Evolutionary conservation across 2,113 vertebrate genomes (phyloP).

Genomic region (Apus apus): DNA sequence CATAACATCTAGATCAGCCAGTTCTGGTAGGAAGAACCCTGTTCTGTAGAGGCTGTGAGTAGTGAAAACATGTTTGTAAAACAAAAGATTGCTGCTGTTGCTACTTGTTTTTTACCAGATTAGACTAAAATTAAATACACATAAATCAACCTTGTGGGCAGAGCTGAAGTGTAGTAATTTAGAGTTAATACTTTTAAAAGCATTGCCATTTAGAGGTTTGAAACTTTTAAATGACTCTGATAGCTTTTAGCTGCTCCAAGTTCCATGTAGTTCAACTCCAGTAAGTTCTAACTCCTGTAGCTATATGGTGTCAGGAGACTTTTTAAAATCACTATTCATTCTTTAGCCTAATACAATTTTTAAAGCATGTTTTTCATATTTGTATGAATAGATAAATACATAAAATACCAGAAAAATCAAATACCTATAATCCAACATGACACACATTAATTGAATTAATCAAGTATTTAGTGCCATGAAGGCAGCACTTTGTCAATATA

Average conservation of each 20-base stretch:
- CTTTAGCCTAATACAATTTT: not conserved
- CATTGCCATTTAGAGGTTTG: not conserved
- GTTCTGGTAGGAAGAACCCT: not conserved
- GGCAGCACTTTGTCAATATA: not conserved
- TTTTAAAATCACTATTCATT: not conserved
- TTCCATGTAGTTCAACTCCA: not conserved
- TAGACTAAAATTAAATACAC: not conserved
- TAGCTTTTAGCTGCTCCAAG: not conserved
- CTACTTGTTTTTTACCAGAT: slow-evolving; percentile 10
- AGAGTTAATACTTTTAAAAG: slow-evolving; percentile 25
- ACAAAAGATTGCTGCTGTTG: slow-evolving; percentile 4
- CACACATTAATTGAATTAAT: not conserved
- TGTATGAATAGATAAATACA: not conserved
- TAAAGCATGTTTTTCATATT: not conserved
- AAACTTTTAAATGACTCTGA: not conserved
- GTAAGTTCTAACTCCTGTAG: not conserved
- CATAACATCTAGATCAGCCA: not conserved
- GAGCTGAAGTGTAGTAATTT: not conserved
- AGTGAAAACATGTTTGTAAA: not conserved
- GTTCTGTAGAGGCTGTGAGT: not conserved
- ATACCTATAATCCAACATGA: not conserved
- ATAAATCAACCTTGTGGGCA: not conserved
- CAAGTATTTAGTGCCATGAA: not conserved
- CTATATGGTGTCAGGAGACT: not conserved
- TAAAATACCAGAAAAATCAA: not conserved